Base-by-base conservation (phyloP, 2,888 invertebrate species). In the Capitulum mitella region DNA sequence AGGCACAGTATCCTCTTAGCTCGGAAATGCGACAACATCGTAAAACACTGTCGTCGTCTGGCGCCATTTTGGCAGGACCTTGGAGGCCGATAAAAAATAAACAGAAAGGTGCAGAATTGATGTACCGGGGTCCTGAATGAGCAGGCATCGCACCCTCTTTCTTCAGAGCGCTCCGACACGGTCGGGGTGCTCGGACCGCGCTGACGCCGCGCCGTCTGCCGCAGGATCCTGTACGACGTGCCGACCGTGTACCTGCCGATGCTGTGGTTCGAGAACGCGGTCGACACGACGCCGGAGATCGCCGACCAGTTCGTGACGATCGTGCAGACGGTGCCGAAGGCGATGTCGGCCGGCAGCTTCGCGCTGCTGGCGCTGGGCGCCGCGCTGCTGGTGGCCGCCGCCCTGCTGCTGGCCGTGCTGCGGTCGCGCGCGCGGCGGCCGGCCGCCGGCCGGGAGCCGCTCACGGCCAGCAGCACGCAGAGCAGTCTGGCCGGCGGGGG, bases 241-340 rank as follows among this genome's bases (percentile, higher is more conserved):
- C 29, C 77, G 1, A 79, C 80, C 29, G 80, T 81, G 10, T 78
- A 80, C 46, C 77, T 82, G 40, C 82, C 82, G 5, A 32, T 82
- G 77, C 40, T 82, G 3, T 82, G 82, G 82, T 82, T 82, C 77
- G 82, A 81, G n/a, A 61, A 61, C 64, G 12, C 34, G 29, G 48
- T 51, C n/a, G 77, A 79, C 77, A 58, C 46, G 34, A 29, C 32
- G 34, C 43, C 77, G 22, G 46, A 58, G 16, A 43, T 76, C 51
- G 40, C 64, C 54, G 64, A 5, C 37, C 40, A 77, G 77, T 43
- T 46, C 76, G 48, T 77, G 75, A 43, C 40, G 48, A 29, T 78
- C 46, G 51, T 58, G 79, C 51, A 70, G 29, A 61, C 34, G 37
- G 34, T 77, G 80, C 3, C 80, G 79, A 1, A 40, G 51, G 34